Percentiles rank a stretch among this genome's conserved stretches.
These are phyloP conservation scores for Fringilla coelebs DNA, from an alignment of 2,797 vertebrate genomes.

Conservation along the genomic window DNA sequence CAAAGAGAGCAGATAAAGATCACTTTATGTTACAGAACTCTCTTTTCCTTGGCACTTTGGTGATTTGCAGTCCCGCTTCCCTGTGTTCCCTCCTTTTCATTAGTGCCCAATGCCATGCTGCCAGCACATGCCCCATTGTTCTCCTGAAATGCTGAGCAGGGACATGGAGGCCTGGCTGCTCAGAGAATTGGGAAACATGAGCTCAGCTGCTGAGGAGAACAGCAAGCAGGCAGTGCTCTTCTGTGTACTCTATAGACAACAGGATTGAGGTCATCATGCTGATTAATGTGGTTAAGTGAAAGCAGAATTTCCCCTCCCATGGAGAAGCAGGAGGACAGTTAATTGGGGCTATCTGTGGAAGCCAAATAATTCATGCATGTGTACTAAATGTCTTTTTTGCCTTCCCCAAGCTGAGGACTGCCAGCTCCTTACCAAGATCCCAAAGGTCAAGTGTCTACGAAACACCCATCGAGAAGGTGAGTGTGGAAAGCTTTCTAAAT, in stretches of 20 bases:
- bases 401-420: conserved; percentile 90
- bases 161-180: not conserved
- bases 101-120: fast-evolving
- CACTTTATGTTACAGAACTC: not conserved
- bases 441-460: conserved; percentile 93
- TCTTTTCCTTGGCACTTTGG: not conserved
- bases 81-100: not conserved
- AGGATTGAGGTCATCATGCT: conserved; percentile 29
- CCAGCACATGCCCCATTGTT: not conserved
- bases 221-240: conserved; percentile 19
- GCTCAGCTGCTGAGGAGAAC: not conserved
- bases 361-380: not conserved
- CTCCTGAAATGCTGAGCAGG: not conserved
- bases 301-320: conserved; percentile 20
- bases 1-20: not conserved
- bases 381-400: conserved; percentile 42
- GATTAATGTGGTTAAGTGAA: conserved; percentile 55
- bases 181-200: not conserved
- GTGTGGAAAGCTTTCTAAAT: conserved; percentile 16
- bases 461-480: conserved; percentile 91
- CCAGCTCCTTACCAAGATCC: conserved; percentile 92
- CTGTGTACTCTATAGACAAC: not conserved
- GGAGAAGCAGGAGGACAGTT: conserved; percentile 16
- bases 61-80: not conserved
- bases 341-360: conserved; percentile 1